Conservation (phyloP, 2,797 vertebrate species). For the Synaphobranchus kaupii region DNA sequence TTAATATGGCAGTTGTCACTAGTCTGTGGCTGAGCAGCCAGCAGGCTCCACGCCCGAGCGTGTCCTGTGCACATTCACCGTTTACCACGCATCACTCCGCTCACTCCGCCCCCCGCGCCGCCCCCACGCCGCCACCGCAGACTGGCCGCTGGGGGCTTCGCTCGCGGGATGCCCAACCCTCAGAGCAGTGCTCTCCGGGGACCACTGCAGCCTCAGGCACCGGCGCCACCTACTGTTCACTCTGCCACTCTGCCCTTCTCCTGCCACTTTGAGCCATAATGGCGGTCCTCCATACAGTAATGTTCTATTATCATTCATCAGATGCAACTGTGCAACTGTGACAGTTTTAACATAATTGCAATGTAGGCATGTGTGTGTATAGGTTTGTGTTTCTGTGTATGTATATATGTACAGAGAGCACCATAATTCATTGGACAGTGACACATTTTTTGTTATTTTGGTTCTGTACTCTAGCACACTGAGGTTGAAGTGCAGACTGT, state of each 20-base stretch:
- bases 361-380: too few species aligned
- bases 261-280: background rate
- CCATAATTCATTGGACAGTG: too few species aligned
- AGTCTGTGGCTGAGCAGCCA: background rate
- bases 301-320: background rate
- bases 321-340: background rate
- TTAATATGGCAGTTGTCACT: background rate
- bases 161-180: background rate
- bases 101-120: too few species aligned
- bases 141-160: background rate
- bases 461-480: too few species aligned
- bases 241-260: conserved; percentile 19
- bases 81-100: background rate
- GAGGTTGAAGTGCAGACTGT: too few species aligned
- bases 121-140: background rate
- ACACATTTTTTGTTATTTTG: too few species aligned
- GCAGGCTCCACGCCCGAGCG: background rate
- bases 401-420: too few species aligned
- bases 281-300: background rate
- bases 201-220: conserved; percentile 25
- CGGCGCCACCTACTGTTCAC: conserved; percentile 73
- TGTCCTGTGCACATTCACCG: too few species aligned
- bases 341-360: background rate
- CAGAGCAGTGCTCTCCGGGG: background rate
- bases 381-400: too few species aligned